A percentile compares a stretch with the other conserved stretches of the same genome.
Conservation (phyloP, 2,888 invertebrate species). For the Brenthis daphne region DNA sequence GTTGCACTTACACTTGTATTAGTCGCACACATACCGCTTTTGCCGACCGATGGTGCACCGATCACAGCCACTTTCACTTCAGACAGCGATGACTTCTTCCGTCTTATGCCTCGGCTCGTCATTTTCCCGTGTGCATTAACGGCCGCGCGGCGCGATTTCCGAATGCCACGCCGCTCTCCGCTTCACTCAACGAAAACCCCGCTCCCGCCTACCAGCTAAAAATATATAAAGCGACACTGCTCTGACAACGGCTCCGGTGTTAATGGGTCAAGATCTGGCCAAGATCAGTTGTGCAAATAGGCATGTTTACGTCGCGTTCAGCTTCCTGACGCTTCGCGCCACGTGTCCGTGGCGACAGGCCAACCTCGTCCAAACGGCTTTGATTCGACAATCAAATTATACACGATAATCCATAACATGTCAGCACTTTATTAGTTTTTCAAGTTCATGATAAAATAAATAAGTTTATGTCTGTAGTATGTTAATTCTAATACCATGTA, state of each 20-base stretch:
- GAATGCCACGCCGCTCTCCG: constrained; percentile 49
- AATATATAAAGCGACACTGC: constrained; percentile 77
- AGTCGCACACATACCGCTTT: constrained; percentile 88
- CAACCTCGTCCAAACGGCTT: constrained; percentile 42
- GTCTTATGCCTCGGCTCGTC: constrained; percentile 91
- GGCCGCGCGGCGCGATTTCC: constrained; percentile 48
- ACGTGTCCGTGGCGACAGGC: constrained; percentile 58
- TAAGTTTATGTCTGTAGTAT: no score
- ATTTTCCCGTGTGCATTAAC: constrained; percentile 65
- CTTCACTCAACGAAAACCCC: constrained; percentile 59
- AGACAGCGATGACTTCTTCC: constrained; percentile 94
- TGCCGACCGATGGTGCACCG: constrained; percentile 94
- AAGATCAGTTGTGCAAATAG: constrained; percentile 76
- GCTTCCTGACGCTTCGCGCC: constrained; percentile 60
- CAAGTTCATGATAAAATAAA: no score
- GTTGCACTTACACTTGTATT: constrained; percentile 27
- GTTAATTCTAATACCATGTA: no score
- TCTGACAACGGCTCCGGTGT: constrained; percentile 73
- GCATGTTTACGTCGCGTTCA: constrained; percentile 67
- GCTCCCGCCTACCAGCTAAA: constrained; percentile 67
- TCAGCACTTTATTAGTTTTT: no score
- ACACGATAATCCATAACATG: not conserved
- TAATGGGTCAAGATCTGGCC: constrained; percentile 82
- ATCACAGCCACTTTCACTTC: constrained; percentile 96
- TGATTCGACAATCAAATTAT: constrained; percentile 8